phyloP scores from a whole-genome alignment of 2,888 invertebrate species.

The Ophion slaviceki region DNA sequence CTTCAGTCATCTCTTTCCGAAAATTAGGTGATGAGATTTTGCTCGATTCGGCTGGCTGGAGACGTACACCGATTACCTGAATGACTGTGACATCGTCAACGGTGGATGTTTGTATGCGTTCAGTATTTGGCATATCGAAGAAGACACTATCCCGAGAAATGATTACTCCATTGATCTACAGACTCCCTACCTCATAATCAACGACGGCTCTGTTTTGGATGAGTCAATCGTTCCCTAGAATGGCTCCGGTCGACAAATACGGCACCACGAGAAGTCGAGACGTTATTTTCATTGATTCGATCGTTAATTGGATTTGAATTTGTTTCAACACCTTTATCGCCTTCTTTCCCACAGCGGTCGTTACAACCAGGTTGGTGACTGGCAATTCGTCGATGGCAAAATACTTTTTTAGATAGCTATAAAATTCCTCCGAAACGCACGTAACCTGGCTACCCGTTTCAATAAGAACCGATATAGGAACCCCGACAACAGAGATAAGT shows the following conservation, averaged over 20 bases:
- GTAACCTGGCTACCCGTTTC: constrained; percentile 63
- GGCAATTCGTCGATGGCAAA: constrained; percentile 14
- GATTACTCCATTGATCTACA: too few species aligned
- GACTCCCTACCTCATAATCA: constrained; percentile 5
- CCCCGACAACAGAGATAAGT: too few species aligned
- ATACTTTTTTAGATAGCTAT: background rate
- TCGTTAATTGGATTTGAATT: background rate
- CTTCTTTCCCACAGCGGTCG: constrained; percentile 59
- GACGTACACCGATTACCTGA: too few species aligned
- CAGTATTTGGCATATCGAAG: too few species aligned
- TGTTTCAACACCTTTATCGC: constrained; percentile 38
- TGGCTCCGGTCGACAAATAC: background rate
- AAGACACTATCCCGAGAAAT: too few species aligned
- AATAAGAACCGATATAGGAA: constrained; percentile 23
- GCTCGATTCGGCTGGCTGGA: background rate
- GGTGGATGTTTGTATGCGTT: too few species aligned
- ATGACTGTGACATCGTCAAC: too few species aligned
- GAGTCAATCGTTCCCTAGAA: constrained; percentile 22
- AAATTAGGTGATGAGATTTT: background rate
- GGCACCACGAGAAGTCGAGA: constrained; percentile 24
- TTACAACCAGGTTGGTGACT: constrained; percentile 42
- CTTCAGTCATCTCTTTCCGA: too few species aligned
- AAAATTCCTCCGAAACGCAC: constrained; percentile 54
- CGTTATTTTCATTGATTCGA: background rate
- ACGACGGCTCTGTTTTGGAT: constrained; percentile 7